These are phyloP conservation scores for Anas bahamensis DNA, from an alignment of 2,797 vertebrate genomes.

Conservation along the genomic window DNA sequence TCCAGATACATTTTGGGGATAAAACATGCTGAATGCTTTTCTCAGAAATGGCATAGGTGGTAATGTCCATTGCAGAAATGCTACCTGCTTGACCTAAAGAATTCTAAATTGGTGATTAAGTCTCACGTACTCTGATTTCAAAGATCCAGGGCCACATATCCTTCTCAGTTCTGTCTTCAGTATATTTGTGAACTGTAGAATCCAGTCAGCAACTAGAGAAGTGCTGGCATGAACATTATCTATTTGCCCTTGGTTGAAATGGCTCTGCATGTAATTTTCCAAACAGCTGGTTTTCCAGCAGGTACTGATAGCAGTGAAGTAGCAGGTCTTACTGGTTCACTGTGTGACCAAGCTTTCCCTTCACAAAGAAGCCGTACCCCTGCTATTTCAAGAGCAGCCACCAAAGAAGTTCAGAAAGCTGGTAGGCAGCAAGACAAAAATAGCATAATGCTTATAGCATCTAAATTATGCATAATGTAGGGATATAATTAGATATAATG, in stretches of 20 bases:
- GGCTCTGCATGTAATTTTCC: background rate
- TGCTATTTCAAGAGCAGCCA: background rate
- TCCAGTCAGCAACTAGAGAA: background rate
- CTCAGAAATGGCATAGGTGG: background rate
- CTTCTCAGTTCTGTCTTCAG: background rate
- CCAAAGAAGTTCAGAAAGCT: background rate
- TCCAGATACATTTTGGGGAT: background rate
- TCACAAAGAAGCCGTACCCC: background rate
- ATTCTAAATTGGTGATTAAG: background rate
- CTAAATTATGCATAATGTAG: slow-evolving; percentile 43
- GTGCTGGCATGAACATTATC: background rate
- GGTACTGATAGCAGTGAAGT: background rate
- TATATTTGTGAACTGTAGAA: background rate
- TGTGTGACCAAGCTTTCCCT: background rate
- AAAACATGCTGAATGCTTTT: background rate
- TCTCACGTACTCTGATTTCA: background rate
- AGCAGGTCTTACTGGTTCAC: background rate
- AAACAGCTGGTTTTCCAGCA: slow-evolving; percentile 8
- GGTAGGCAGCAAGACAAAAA: slow-evolving; percentile 6
- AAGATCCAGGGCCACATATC: background rate
- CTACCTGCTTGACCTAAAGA: background rate
- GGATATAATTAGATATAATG: slow-evolving; percentile 41
- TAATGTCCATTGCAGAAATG: background rate
- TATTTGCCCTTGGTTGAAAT: background rate
- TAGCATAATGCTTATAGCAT: background rate